Percentiles rank a stretch among this genome's conserved stretches.
These are phyloP conservation scores for Nannoperca australis DNA, from an alignment of 2,797 vertebrate species.

Conservation along the genomic window DNA sequence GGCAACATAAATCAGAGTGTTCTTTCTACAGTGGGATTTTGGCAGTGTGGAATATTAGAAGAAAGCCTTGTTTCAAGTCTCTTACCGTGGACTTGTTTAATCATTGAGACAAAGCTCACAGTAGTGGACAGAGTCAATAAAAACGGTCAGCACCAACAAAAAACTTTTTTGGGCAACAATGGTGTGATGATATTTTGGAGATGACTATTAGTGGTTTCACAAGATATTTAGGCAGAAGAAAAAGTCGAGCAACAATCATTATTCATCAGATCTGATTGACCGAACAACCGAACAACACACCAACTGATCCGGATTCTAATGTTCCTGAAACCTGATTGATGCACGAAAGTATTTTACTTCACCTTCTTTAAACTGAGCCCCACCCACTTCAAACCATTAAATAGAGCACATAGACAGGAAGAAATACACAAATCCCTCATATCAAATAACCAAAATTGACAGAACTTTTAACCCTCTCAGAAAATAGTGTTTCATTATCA, in stretches of 20 bases:
- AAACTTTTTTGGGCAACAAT: background rate
- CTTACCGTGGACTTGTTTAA: slow-evolving; percentile 19
- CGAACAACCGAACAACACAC: background rate
- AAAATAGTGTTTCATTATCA: background rate
- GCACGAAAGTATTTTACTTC: background rate
- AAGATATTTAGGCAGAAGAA: background rate
- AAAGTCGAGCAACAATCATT: background rate
- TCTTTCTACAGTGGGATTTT: slow-evolving; percentile 35
- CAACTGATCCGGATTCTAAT: background rate
- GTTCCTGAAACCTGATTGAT: background rate
- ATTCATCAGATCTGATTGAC: background rate
- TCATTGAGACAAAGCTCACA: slow-evolving; percentile 34
- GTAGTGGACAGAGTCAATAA: slow-evolving; percentile 18
- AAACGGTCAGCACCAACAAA: slow-evolving; percentile 1
- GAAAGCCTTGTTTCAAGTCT: slow-evolving; percentile 35
- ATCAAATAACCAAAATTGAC: background rate
- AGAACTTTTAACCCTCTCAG: background rate
- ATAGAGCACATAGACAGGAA: background rate
- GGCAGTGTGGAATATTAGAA: slow-evolving; percentile 26
- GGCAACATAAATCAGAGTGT: slow-evolving; percentile 28
- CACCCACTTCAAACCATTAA: background rate
- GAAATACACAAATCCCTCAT: background rate
- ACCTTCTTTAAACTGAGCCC: background rate
- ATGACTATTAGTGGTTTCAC: background rate
- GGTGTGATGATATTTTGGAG: background rate